Conservation (phyloP, 2,113 vertebrate species). For the Verasper variegatus region DNA sequence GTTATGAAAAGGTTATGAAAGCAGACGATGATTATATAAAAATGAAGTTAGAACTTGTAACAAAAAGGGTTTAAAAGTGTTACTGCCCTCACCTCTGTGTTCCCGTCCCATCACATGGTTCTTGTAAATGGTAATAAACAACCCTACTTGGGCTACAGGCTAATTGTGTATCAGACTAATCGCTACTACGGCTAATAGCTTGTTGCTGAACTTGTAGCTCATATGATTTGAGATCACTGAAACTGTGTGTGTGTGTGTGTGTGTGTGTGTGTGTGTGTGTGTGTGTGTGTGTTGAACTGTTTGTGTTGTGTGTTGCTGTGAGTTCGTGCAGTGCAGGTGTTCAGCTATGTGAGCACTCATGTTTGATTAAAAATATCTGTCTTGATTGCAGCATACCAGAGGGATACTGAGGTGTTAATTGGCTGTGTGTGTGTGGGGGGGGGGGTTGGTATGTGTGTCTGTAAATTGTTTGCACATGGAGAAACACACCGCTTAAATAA, state of each 20-base stretch:
- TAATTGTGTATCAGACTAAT: slow-evolving; percentile 54
- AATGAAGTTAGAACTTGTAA: too few relatives aligned
- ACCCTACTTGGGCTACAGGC: slow-evolving; percentile 33
- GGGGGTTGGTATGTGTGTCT: slow-evolving; percentile 18
- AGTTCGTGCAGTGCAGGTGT: slow-evolving; percentile 60
- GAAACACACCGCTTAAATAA: slow-evolving; percentile 55
- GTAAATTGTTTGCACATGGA: slow-evolving; percentile 57
- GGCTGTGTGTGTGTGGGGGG: slow-evolving; percentile 28
- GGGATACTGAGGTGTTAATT: slow-evolving; percentile 73
- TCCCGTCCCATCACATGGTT: too few relatives aligned
- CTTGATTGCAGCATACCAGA: slow-evolving; percentile 60
- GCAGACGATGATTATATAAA: too few relatives aligned
- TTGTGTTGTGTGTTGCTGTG: slow-evolving; percentile 3
- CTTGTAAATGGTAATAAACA: slow-evolving; percentile 38
- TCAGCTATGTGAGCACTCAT: slow-evolving; percentile 51
- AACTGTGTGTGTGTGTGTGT: slow-evolving; percentile 3
- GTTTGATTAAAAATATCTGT: slow-evolving; percentile 69
- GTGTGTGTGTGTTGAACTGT: slow-evolving; percentile 6
- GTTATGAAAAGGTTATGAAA: too few relatives aligned
- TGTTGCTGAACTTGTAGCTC: slow-evolving; percentile 49
- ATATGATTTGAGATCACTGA: neutral
- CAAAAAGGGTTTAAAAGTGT: too few relatives aligned
- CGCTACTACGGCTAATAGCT: slow-evolving; percentile 50
- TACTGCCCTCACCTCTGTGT: too few relatives aligned
- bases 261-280: slow-evolving; percentile 4